Conservation (phyloP, 2,888 invertebrate species). For the Synanthedon tipuliformis region DNA sequence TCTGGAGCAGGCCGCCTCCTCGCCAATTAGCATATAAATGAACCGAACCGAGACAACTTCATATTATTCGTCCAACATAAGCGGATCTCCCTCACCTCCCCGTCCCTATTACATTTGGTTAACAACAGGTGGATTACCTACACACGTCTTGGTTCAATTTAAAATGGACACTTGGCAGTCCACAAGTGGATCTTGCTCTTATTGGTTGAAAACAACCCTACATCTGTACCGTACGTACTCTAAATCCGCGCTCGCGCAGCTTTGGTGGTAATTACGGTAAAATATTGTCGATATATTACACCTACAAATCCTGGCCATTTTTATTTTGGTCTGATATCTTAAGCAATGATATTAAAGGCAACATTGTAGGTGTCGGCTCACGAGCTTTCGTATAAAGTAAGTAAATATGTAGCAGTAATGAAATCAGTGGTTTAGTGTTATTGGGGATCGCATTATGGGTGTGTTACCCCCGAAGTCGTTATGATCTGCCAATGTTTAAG, state of each 20-base stretch:
- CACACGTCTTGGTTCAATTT: slow-evolving; percentile 23
- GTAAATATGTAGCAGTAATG: slow-evolving; percentile 36
- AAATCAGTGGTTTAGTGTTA: slow-evolving; percentile 52
- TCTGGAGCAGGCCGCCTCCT: slow-evolving; percentile 44
- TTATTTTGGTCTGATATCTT: slow-evolving; percentile 38
- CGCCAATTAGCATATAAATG: slow-evolving; percentile 65
- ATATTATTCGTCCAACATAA: slow-evolving; percentile 34
- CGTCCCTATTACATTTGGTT: slow-evolving; percentile 7
- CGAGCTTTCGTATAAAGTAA: slow-evolving; percentile 24
- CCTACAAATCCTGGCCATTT: slow-evolving; percentile 22
- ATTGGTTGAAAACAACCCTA: slow-evolving; percentile 32
- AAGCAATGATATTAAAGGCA: slow-evolving; percentile 35
- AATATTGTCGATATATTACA: slow-evolving; percentile 44
- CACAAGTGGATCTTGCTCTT: slow-evolving; percentile 35
- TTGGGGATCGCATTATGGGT: slow-evolving; percentile 26
- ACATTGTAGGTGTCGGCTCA: slow-evolving; percentile 32
- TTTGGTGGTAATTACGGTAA: slow-evolving; percentile 33
- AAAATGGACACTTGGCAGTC: slow-evolving; percentile 29
- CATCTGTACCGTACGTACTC: slow-evolving; percentile 13
- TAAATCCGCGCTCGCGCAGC: slow-evolving; percentile 28
- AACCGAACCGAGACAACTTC: slow-evolving; percentile 60
- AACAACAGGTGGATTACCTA: slow-evolving; percentile 7
- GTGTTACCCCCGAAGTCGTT: slow-evolving; percentile 17
- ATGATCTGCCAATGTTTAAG: not conserved
- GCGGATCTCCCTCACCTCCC: slow-evolving; percentile 20